Evolutionary conservation across 2,113 vertebrate species (phyloP), one percentile per base, ranked within the genome.

Genomic region (Chrysochloris asiatica): DNA sequence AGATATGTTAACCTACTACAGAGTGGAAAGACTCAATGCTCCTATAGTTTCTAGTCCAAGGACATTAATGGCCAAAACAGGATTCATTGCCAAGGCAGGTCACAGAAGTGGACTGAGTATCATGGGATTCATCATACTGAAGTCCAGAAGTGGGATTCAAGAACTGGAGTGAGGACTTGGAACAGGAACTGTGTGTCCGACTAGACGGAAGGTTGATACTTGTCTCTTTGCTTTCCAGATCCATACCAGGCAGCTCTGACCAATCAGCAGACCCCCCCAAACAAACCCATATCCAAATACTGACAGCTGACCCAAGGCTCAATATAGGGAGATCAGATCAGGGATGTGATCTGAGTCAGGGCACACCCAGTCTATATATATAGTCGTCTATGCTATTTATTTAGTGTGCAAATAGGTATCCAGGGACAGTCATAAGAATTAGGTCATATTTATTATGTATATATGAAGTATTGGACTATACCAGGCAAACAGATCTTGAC

Each of bases 241-340:
- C 93, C 86, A 83, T 95, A 93, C 48, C 90, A 96, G 90, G 90
- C 83, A 96, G 65, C 94, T 59, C 36, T 95, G 85, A 95, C 77
- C 78, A 95, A 91, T 93, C 91, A 94, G 85, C 79, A 95, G 92
- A 95, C 88, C 88, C 65, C 88, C 71, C 95, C 92, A 93, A 95
- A 92, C 33, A 85, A 94, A 94, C 41, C 26, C 75, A 93, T 83
- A 93, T 90, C 88, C 71, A 95, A 95, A 94, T 92, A 92, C 81
- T 90, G 83, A 92, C 88, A 95, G 86, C 63, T 92, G 75, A 93
- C 11, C 86, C 89, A 95, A 88, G 26, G 78, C 6, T 89, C 92
- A 95, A 45, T 88, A 95, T 92, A 96, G 28, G 63, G 36, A 95
- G 86, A 95, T 95, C 90, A 96, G 88, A 94, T 94, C 14, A 77